A percentile compares a stretch with the other conserved stretches of the same genome.
These are phyloP conservation scores for Fabriciana adippe DNA, from an alignment of 2,888 invertebrate species.

Conservation along the genomic window DNA sequence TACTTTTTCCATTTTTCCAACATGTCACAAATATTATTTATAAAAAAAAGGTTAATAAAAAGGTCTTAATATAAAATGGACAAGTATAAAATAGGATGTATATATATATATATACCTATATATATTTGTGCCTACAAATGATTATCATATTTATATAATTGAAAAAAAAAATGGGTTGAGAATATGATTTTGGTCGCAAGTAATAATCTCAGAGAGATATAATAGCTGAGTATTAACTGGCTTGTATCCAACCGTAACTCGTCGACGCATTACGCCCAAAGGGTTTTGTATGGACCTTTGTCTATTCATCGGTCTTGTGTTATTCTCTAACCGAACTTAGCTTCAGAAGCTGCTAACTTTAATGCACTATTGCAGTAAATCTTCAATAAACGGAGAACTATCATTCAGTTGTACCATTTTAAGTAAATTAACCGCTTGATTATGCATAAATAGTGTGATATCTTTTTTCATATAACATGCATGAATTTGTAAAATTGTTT, in stretches of 20 bases:
- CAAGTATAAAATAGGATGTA: too few species aligned
- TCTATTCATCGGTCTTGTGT: conserved; percentile 39
- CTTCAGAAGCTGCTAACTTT: conserved; percentile 34
- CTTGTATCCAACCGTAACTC: conserved; percentile 40
- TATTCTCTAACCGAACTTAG: conserved; percentile 34
- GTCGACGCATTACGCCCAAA: conserved; percentile 38
- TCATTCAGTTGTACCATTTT: conserved; percentile 1
- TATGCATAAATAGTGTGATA: conserved; percentile 1
- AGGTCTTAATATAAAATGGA: too few species aligned
- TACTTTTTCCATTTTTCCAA: too few species aligned
- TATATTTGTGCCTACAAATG: too few species aligned
- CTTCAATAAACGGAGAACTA: conserved; percentile 17
- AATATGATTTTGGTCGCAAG: not conserved
- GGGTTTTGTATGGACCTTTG: conserved; percentile 39
- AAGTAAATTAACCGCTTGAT: conserved; percentile 3
- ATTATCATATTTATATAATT: too few species aligned
- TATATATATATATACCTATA: too few species aligned
- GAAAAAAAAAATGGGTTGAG: too few species aligned
- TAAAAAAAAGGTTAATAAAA: too few species aligned
- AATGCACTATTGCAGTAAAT: conserved; percentile 26
- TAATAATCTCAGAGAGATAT: conserved; percentile 29
- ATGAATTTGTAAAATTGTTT: not conserved
- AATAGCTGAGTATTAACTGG: conserved; percentile 38
- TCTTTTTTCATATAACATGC: not conserved
- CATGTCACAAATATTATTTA: too few species aligned